phyloP scores from a whole-genome alignment of 1,140 invertebrate species.

The Aphelenchoides fujianensis region DNA sequence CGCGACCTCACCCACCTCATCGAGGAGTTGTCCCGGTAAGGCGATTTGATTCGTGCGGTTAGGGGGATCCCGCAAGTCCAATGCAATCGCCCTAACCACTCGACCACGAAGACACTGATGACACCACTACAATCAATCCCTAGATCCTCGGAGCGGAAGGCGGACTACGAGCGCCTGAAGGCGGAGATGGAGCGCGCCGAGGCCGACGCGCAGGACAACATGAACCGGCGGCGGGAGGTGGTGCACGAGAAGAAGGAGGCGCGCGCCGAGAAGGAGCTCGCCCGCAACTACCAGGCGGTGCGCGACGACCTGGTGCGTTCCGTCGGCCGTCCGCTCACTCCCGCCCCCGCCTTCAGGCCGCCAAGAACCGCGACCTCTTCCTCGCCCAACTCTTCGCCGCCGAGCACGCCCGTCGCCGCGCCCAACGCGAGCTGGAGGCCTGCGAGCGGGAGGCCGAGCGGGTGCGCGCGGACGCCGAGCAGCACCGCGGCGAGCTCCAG shows the following conservation, averaged over 20 bases:
- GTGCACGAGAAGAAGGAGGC: slow-evolving; percentile 96
- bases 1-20: slow-evolving; percentile 94
- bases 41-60: too few relatives aligned
- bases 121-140: too few relatives aligned
- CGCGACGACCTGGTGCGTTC: slow-evolving; percentile 82
- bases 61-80: too few relatives aligned
- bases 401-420: slow-evolving; percentile 82
- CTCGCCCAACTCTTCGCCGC: slow-evolving; percentile 90
- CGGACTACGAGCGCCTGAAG: slow-evolving; percentile 89
- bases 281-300: slow-evolving; percentile 89
- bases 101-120: too few relatives aligned
- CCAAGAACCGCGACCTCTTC: slow-evolving; percentile 80
- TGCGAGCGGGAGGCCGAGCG: slow-evolving; percentile 80
- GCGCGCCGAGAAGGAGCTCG: slow-evolving; percentile 95
- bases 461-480: slow-evolving; percentile 78
- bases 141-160: slow-evolving; percentile 75
- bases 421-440: slow-evolving; percentile 75
- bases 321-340: not conserved
- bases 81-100: too few relatives aligned
- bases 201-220: slow-evolving; percentile 95
- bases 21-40: slow-evolving; percentile 87
- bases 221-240: slow-evolving; percentile 96
- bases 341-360: slow-evolving; percentile 66
- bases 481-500: slow-evolving; percentile 82
- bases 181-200: slow-evolving; percentile 92